A percentile compares a stretch with the other conserved stretches of the same genome.
Conservation (phyloP, 2,888 invertebrate species). For the Caenorhabditis afra region DNA sequence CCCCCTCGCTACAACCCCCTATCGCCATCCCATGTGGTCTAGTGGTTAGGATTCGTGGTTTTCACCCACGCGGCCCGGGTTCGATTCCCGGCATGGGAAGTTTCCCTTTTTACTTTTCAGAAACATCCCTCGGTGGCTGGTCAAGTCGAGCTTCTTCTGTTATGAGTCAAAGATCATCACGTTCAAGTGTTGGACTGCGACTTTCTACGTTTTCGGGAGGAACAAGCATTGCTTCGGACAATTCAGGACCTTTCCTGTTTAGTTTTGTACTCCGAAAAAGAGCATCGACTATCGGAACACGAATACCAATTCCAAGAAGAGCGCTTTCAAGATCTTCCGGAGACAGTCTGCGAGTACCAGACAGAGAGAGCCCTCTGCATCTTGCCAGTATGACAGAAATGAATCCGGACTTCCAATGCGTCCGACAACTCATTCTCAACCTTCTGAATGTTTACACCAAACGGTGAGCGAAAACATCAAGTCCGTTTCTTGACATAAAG, state of each 20-base stretch:
- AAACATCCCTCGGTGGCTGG: slow-evolving; percentile 79
- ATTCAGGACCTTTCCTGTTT: slow-evolving; percentile 80
- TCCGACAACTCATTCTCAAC: slow-evolving; percentile 78
- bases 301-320: slow-evolving; percentile 78
- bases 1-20: background rate
- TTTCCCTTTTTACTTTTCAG: slow-evolving; percentile 64
- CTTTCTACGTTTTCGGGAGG: slow-evolving; percentile 80
- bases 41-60: slow-evolving; percentile 75
- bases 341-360: slow-evolving; percentile 79
- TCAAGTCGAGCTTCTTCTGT: slow-evolving; percentile 78
- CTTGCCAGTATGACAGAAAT: slow-evolving; percentile 78
- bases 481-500: too few species aligned
- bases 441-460: slow-evolving; percentile 75
- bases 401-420: slow-evolving; percentile 80
- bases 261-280: slow-evolving; percentile 79
- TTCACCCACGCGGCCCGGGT: slow-evolving; percentile 76
- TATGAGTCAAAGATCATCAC: slow-evolving; percentile 77
- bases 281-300: slow-evolving; percentile 80
- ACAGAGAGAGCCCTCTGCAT: slow-evolving; percentile 79
- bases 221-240: slow-evolving; percentile 80
- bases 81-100: slow-evolving; percentile 75
- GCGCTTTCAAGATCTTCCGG: slow-evolving; percentile 77
- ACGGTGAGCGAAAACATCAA: slow-evolving; percentile 15
- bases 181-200: slow-evolving; percentile 77
- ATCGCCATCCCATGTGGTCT: slow-evolving; percentile 68